Conservation (phyloP, 1,140 invertebrate genomes). For the Harlomillsia oculata region DNA sequence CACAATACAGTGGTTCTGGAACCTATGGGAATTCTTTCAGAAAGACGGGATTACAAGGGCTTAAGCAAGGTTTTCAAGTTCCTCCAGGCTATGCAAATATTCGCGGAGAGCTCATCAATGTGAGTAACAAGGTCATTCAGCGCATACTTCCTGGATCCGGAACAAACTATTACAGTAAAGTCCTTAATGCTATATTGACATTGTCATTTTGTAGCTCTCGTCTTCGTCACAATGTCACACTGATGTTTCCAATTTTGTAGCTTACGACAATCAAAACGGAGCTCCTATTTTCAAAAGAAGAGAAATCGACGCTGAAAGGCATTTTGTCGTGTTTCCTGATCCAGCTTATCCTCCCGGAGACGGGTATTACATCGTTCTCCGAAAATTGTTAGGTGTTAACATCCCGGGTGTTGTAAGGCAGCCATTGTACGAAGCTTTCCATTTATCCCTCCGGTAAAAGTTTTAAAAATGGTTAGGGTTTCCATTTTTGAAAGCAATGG, state of each 20-base stretch:
- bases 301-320: conserved; percentile 13
- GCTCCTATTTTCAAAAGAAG: conserved; percentile 13
- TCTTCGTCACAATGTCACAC: too few relatives aligned
- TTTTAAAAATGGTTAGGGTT: too few relatives aligned
- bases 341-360: conserved; percentile 17
- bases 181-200: too few relatives aligned
- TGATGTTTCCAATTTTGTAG: too few relatives aligned
- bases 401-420: not conserved
- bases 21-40: too few relatives aligned
- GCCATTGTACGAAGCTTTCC: conserved; percentile 25
- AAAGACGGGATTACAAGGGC: too few relatives aligned
- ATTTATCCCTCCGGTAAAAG: conserved; percentile 26
- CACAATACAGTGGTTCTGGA: too few relatives aligned
- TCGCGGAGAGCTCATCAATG: conserved; percentile 17
- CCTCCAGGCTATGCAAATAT: not conserved
- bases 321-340: conserved; percentile 21
- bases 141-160: not conserved
- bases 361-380: conserved; percentile 25
- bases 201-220: too few relatives aligned
- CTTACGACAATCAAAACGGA: conserved; percentile 1
- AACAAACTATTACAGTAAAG: conserved; percentile 13
- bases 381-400: not conserved
- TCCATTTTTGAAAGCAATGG: too few relatives aligned
- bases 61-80: too few relatives aligned
- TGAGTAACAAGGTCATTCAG: conserved; percentile 23